These are phyloP conservation scores for Leptothorax acervorum DNA, from an alignment of 2,888 invertebrate genomes.

Conservation along the genomic window DNA sequence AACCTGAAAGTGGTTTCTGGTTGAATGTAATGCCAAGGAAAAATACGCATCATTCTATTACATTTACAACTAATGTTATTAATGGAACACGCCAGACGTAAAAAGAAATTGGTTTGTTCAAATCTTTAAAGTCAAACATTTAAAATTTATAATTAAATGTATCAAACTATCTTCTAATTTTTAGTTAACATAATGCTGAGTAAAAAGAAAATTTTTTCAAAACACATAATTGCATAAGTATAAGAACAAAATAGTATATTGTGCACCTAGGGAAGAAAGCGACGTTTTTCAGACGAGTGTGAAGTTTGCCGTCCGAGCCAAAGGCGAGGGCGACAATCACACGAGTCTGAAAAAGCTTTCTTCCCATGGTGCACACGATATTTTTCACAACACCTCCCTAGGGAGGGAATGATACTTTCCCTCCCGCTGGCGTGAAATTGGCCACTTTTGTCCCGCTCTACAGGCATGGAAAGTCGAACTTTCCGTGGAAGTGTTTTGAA, in stretches of 20 bases:
- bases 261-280: too few species aligned
- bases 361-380: too few species aligned
- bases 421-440: too few species aligned
- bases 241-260: neutral
- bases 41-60: conserved; percentile 7
- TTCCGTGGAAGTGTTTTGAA: neutral
- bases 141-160: neutral
- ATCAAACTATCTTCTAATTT: neutral
- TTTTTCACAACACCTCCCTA: too few species aligned
- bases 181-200: neutral
- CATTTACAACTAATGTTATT: neutral
- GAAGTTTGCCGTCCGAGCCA: too few species aligned
- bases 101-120: conserved; percentile 53
- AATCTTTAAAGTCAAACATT: neutral
- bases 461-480: too few species aligned
- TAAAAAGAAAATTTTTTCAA: neutral
- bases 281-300: too few species aligned
- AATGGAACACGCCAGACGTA: neutral
- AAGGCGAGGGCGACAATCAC: too few species aligned
- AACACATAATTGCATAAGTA: neutral
- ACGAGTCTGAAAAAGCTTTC: too few species aligned
- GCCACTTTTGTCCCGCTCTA: too few species aligned
- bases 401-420: too few species aligned
- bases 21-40: conserved; percentile 63
- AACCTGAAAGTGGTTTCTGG: conserved; percentile 74